Base-by-base conservation (phyloP, 2,888 invertebrate species). In the Flexamia atlantica region DNA sequence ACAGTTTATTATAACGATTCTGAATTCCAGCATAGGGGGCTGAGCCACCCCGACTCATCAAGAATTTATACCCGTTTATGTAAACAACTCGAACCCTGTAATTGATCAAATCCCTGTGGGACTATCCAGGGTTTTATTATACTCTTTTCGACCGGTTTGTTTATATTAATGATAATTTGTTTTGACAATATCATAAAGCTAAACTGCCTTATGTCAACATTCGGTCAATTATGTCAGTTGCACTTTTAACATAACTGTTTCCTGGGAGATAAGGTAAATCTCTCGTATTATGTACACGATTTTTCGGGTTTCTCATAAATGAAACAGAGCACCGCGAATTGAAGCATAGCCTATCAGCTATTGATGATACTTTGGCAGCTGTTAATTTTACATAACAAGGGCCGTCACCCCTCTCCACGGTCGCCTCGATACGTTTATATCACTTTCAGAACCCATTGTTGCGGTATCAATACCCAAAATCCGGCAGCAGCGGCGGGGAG, bases 1-100 rank as follows among this genome's bases (percentile, higher is more conserved):
- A 76, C 76, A 12, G 36, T 76, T 76, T 76, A 76, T 76, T 76
- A 50, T 72, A 50, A 28, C 76, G 46, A 76, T 76, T 28, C 76
- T 1, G 76, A 28, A 72, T 72, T 72, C 72, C 72, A 28, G 2
- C 25, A 20, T 30, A 28, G 64, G 64, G 64, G 64, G 64, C 23
- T n/a, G 23, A 25, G 28, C 28, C 64, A 3, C 30, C 64, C 64
- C 64, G 10, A 30, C 64, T 28, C 64, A 64, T 64, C 64, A 64
- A 64, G 30, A 12, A 64, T 64, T 28, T 64, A 64, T 28, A 64
- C 25, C 57, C 64, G 14, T 64, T 64, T 28, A 17, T 64, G 64
- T 64, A 64, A 64, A 64, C 64, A 64, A 28, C 64, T 28, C 60
- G 23, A 9, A 7, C 20, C 14, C 64, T 64, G 20, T 30, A 64